Conservation (phyloP, 1,140 invertebrate genomes). For the Pseudoatta argentina region DNA sequence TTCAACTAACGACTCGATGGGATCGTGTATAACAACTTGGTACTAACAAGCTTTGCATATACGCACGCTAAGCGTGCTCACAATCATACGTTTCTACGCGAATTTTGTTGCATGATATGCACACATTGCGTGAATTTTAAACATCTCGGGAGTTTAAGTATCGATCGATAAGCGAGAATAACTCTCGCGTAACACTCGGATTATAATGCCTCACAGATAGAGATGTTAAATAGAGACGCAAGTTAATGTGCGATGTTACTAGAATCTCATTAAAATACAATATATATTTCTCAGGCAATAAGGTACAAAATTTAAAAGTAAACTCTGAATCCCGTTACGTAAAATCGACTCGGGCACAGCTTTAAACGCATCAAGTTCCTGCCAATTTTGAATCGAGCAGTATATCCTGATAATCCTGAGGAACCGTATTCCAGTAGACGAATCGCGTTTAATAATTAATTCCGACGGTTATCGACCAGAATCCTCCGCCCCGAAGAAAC, state of each 20-base stretch:
- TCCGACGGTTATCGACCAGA: conserved; percentile 63
- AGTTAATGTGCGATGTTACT: not conserved
- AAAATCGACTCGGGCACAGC: not conserved
- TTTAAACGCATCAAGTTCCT: not conserved
- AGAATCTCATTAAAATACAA: not conserved
- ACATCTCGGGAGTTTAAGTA: conserved; percentile 42
- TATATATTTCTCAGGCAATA: not conserved
- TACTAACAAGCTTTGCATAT: conserved; percentile 50
- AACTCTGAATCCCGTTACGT: not conserved
- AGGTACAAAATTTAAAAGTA: not conserved
- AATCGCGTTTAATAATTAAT: conserved; percentile 71
- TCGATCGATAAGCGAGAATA: conserved; percentile 47
- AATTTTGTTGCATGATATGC: conserved; percentile 49
- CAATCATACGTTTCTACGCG: conserved; percentile 33
- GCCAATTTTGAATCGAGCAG: not conserved
- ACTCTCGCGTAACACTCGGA: conserved; percentile 21
- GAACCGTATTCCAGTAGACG: conserved; percentile 49
- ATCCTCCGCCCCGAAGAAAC: conserved; percentile 55
- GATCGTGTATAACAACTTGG: conserved; percentile 59
- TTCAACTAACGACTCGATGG: conserved; percentile 62
- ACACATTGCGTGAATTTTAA: conserved; percentile 57
- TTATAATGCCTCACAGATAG: not conserved
- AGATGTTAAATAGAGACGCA: not conserved
- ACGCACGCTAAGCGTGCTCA: conserved; percentile 51
- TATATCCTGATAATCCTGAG: not conserved